Base-by-base conservation (phyloP, 2,113 vertebrate species). In the Gopherus flavomarginatus region DNA sequence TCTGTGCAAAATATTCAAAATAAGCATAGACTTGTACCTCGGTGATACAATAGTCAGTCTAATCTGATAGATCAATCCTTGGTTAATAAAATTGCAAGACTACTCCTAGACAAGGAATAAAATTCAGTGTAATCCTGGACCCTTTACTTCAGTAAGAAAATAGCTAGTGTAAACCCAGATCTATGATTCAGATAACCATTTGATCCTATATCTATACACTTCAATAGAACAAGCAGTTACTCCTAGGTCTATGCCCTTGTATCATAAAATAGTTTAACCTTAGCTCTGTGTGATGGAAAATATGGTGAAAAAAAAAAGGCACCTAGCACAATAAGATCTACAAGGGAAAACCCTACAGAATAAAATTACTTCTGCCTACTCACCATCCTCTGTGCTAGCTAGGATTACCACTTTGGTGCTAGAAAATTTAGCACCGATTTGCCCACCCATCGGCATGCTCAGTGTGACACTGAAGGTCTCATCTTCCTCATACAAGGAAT, bases 401-500 rank as follows among this genome's bases (percentile, higher is more conserved):
- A 99, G 89, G 96, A 99, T 98, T 56, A 97, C 95, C 85, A 99
- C 97, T 92, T 95, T 98, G 89, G 98, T 87, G 5, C 94, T 97
- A 4, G 99, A 98, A 97, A 98, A 99, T 81, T 95, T 97, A 85
- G 96, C 69, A 53, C 98, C 98, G 95, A 99, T 90, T 91, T 98
- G 97, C 22, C 98, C 99, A 16, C 98, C 98, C 98, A 98, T 97
- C 13, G 99, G 97, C 98, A 99, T 98, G 89, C 98, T 99, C 91
- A 99, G 97, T 27, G 97, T 99, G 84, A 99, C 91, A 11, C 97
- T 98, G 87, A 99, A 99, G 96, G 94, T 98, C 97, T 99, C 99
- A 22, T 99, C 99, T 86, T 98, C 98, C 96, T 99, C 99, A n/a
- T 98, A 99, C 42, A 99, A 97, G 4, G 99, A 99, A 91, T 99